Evolutionary conservation across 2,888 invertebrate species (phyloP).

Genomic region (Sinopyrophorus schimmeli): DNA sequence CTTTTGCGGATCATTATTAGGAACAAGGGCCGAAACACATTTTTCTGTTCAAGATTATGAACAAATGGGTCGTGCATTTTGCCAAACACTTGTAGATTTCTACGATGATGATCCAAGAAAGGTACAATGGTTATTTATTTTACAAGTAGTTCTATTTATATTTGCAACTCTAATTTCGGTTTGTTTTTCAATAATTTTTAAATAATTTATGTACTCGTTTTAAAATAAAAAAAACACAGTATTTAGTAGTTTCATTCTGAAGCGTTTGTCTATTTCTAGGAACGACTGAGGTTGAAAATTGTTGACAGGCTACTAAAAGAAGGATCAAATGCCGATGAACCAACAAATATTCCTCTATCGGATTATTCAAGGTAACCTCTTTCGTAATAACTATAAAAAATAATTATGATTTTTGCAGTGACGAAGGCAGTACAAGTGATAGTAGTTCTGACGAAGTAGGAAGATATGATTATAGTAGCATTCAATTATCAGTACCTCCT

Average conservation of each 20-base stretch:
- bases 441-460: conserved; percentile 68
- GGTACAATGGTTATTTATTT: conserved; percentile 54
- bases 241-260: not conserved
- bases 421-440: conserved; percentile 77
- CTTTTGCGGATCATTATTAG: conserved; percentile 86
- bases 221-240: conserved; percentile 2
- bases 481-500: conserved; percentile 65
- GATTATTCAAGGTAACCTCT: conserved; percentile 81
- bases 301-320: conserved; percentile 76
- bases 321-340: conserved; percentile 87
- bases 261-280: conserved; percentile 57
- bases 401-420: conserved; percentile 58
- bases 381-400: not conserved
- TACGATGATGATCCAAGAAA: conserved; percentile 85
- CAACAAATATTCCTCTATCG: conserved; percentile 81
- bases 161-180: too few relatives aligned
- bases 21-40: conserved; percentile 80
- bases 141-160: not conserved
- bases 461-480: conserved; percentile 52
- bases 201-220: conserved; percentile 3
- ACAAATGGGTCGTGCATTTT: conserved; percentile 85
- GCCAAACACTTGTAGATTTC: conserved; percentile 90
- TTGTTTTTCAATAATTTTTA: too few relatives aligned
- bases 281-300: conserved; percentile 77
- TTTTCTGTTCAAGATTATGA: conserved; percentile 80